Evolutionary conservation across 2,888 invertebrate genomes (phyloP), one percentile per base, ranked within the genome.

Genomic region (Thysanoteuthis rhombus): DNA sequence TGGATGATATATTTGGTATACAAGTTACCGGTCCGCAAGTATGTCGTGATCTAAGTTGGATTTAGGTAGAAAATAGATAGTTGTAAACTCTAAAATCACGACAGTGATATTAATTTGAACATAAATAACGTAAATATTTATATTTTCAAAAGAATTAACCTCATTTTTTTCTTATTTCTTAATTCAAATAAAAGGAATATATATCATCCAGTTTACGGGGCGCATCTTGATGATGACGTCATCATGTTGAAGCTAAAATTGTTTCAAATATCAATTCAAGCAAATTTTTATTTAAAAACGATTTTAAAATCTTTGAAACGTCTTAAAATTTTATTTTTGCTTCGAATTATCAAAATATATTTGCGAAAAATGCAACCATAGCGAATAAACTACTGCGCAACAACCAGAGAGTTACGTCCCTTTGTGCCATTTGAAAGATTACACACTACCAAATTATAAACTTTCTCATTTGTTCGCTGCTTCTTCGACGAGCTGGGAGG

Each of bases 171-270:
- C n/a, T 40, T n/a, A 92, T 42, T 92, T 39, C n/a, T 16, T n/a
- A 16, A 92, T 92, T 92, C 45, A 45, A 32, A 6, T 28, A 45
- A 22, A 40, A 45, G 2, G 19, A 32, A 8, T 40, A 39, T 92
- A 40, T 1, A 32, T 92, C n/a, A 92, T 92, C n/a, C 32, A 92
- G 36, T 40, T 92, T 92, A 92, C 92, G 39, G 92, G 92, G 92
- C 92, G 45, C 92, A 92, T 45, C n/a, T 45, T 45, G n/a, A 28
- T n/a, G 16, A 45, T 92, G 92, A 92, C 92, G 92, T 92, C 92
- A 92, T 92, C n/a, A 19, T 28, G 40, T n/a, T n/a, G 40, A n/a
- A 42, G 40, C 42, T 6, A 40, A 92, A 42, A 92, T n/a, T 3
- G 22, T 92, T 92, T 40, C 2, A n/a, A 45, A 42, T 45, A 12